phyloP scores from a whole-genome alignment of 1,140 invertebrate species.

The Neodiprion fabricii region DNA sequence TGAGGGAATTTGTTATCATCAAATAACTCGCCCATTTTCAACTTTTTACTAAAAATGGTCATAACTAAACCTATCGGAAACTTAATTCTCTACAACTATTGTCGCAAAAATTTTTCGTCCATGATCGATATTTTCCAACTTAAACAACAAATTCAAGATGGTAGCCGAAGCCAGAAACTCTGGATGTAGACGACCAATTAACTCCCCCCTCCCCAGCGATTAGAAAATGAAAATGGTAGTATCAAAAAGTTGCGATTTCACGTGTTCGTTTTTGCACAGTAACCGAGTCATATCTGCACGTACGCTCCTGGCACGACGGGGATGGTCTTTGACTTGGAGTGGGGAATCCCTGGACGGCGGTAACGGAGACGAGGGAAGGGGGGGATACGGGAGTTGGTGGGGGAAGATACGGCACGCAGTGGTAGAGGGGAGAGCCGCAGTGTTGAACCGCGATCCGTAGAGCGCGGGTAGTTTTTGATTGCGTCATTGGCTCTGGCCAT shows the following conservation, averaged over 20 bases:
- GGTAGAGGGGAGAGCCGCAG: slow-evolving; percentile 44
- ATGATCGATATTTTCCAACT: too few relatives aligned
- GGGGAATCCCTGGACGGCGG: not conserved
- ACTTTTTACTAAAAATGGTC: too few relatives aligned
- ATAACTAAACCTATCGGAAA: too few relatives aligned
- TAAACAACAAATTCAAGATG: too few relatives aligned
- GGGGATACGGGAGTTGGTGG: slow-evolving; percentile 23
- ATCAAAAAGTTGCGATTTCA: not conserved
- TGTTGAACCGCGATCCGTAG: slow-evolving; percentile 47
- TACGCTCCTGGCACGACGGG: not conserved
- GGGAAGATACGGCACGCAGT: slow-evolving; percentile 15
- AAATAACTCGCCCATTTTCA: too few relatives aligned
- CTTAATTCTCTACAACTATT: too few relatives aligned
- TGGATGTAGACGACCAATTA: too few relatives aligned
- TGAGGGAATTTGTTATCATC: too few relatives aligned
- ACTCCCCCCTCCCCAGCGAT: too few relatives aligned
- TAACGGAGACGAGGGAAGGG: not conserved
- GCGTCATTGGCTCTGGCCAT: not conserved
- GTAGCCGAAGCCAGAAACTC: too few relatives aligned
- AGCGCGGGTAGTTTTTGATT: slow-evolving; percentile 29
- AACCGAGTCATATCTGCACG: not conserved
- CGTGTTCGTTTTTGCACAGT: not conserved
- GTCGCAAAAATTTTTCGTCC: too few relatives aligned
- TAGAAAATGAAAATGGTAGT: not conserved
- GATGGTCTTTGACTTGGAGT: not conserved